phyloP scores from a whole-genome alignment of 1,140 invertebrate species.

The Elysia chlorotica region DNA sequence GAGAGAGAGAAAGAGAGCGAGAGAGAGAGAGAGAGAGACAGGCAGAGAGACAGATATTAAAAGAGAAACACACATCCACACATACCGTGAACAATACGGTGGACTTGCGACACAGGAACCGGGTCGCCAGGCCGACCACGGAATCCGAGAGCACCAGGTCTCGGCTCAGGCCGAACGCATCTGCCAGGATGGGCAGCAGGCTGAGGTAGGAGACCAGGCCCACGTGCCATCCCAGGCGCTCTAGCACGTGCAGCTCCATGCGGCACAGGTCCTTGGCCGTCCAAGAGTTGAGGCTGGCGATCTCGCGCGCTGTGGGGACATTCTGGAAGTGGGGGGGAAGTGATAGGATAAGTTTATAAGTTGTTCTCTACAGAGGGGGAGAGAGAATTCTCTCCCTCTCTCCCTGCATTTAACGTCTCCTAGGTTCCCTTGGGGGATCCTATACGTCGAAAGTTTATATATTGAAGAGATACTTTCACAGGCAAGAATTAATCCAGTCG shows the following conservation, averaged over 20 bases:
- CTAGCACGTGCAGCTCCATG: slow-evolving; percentile 5
- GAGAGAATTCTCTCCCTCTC: too few relatives aligned
- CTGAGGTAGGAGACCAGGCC: slow-evolving; percentile 2
- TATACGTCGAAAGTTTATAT: too few relatives aligned
- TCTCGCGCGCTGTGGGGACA: too few relatives aligned
- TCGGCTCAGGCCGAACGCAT: not conserved
- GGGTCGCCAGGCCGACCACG: not conserved
- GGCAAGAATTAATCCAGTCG: too few relatives aligned
- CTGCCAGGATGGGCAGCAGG: not conserved
- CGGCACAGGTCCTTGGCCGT: slow-evolving; percentile 13
- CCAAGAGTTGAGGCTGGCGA: not conserved
- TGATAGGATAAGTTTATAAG: too few relatives aligned
- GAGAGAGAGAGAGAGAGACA: not conserved
- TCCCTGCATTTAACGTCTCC: too few relatives aligned
- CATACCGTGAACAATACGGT: slow-evolving; percentile 9
- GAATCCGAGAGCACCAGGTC: not conserved
- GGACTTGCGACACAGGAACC: slow-evolving; percentile 1
- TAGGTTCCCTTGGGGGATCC: too few relatives aligned
- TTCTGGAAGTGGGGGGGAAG: too few relatives aligned
- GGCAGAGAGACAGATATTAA: not conserved
- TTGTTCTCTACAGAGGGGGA: too few relatives aligned
- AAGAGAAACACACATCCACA: not conserved
- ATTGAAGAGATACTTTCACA: too few relatives aligned
- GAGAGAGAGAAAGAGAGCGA: not conserved
- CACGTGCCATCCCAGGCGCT: not conserved